phyloP scores from a whole-genome alignment of 2,113 vertebrate genomes.

The Castor canadensis region DNA sequence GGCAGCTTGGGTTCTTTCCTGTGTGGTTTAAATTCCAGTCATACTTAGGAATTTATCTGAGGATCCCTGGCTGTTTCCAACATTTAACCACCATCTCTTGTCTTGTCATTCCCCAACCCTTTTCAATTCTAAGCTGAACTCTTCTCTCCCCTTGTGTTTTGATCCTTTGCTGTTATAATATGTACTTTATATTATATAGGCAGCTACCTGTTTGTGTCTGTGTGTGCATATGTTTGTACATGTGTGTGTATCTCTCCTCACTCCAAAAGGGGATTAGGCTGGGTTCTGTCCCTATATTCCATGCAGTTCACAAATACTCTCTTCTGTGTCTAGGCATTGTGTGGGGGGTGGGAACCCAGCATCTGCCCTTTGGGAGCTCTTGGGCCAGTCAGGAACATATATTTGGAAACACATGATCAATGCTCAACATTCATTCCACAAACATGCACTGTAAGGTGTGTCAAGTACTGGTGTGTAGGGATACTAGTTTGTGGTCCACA shows the following conservation, averaged over 20 bases:
- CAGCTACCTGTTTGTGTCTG: neutral
- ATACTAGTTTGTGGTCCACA: neutral
- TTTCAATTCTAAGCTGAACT: neutral
- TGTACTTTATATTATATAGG: neutral
- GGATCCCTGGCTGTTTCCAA: neutral
- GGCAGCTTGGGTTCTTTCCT: neutral
- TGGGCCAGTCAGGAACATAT: neutral
- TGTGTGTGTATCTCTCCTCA: neutral
- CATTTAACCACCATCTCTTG: constrained; percentile 12
- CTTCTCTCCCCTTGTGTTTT: neutral
- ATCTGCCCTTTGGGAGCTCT: neutral
- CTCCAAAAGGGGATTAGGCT: neutral
- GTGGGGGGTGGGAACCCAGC: neutral
- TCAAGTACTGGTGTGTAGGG: neutral
- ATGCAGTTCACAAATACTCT: neutral
- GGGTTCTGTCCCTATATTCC: neutral
- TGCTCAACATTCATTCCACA: neutral
- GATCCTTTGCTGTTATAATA: neutral
- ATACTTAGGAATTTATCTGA: constrained; percentile 17
- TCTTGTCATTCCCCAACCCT: neutral
- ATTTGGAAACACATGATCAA: neutral
- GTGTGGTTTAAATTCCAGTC: neutral
- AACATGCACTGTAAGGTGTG: neutral
- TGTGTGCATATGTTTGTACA: neutral
- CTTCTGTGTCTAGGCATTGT: neutral